Base-by-base conservation (phyloP, 2,888 invertebrate genomes). In the Meta bourneti region DNA sequence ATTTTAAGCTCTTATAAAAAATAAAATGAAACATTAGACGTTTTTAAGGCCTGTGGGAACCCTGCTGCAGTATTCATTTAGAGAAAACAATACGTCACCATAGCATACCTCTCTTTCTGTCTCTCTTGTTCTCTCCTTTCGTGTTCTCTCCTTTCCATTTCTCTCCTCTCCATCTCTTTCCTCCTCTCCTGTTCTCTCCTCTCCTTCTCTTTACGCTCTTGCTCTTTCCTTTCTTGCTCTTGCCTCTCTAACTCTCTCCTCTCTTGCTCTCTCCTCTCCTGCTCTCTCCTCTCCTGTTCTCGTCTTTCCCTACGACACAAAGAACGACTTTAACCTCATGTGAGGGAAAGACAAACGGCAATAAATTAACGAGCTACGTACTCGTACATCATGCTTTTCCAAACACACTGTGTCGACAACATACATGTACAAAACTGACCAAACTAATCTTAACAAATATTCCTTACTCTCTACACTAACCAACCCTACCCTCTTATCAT, bases 161-260 rank as follows among this genome's bases (percentile, higher is more conserved):
- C 90, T 86, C 86, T 75, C 70, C 90, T 80, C 34, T 85, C 80
- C 54, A 78, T 19, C 20, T 89, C 83, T 84, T 83, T 78, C 20
- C 89, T 89, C 69, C 85, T 74, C 61, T 86, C 86, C 48, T 86
- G 81, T 52, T 86, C 86, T 13, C 90, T 75, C 69, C 86, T 86
- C 52, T 90, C 90, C 70, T 86, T 80, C 48, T 90, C 90, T 13
- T 77, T 85, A 0, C 91, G 54, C 9, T 91, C 91, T 74, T 88
- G 83, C 19, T 91, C 91, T 74, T 88, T 91, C 16, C 91, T 87
- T 79, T 91, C 91, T 69, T 87, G 87, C 49, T 91, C 91, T 83
- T 79, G 71, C 19, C 91, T 91, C 61, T 91, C 91, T 51, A 80
- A 19, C 49, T 90, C 90, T 74, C 85, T 54, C 19, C 85, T 85